These are phyloP conservation scores for Ennomos erosarius DNA, from an alignment of 2,888 invertebrate species.

Conservation along the genomic window DNA sequence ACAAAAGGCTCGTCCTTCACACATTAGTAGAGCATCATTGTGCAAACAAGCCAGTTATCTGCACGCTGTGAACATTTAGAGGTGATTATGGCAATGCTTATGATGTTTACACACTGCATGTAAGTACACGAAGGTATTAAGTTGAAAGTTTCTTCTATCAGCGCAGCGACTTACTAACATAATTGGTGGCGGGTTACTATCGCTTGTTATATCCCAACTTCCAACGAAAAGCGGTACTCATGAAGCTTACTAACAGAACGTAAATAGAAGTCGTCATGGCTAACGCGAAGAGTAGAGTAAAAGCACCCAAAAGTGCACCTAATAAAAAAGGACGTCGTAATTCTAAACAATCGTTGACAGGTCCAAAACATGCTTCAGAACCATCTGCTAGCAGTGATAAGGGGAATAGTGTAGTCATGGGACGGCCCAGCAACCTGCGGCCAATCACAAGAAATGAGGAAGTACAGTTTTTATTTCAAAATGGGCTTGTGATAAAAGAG, in stretches of 20 bases:
- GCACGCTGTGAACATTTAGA: slow-evolving; percentile 69
- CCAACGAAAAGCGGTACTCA: slow-evolving; percentile 47
- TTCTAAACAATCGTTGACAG: slow-evolving; percentile 60
- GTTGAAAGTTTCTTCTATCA: slow-evolving; percentile 54
- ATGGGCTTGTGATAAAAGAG: slow-evolving; percentile 53
- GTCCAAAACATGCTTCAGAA: slow-evolving; percentile 50
- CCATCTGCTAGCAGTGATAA: slow-evolving; percentile 42
- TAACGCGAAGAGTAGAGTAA: slow-evolving; percentile 72
- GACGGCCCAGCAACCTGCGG: slow-evolving; percentile 46
- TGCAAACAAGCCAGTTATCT: slow-evolving; percentile 78
- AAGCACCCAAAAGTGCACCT: slow-evolving; percentile 62
- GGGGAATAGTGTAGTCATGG: slow-evolving; percentile 44
- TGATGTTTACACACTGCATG: slow-evolving; percentile 72
- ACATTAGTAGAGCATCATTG: slow-evolving; percentile 77
- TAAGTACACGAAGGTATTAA: slow-evolving; percentile 64
- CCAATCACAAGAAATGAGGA: slow-evolving; percentile 51
- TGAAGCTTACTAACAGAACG: slow-evolving; percentile 65
- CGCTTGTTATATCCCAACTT: slow-evolving; percentile 56
- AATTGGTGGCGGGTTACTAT: slow-evolving; percentile 72
- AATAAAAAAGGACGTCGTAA: slow-evolving; percentile 57
- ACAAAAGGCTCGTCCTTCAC: slow-evolving; percentile 83
- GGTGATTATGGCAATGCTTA: slow-evolving; percentile 78
- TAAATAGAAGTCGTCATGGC: slow-evolving; percentile 64
- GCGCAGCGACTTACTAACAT: slow-evolving; percentile 61
- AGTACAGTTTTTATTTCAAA: slow-evolving; percentile 52